A percentile compares a stretch with the other conserved stretches of the same genome.
Evolutionary conservation across 2,797 vertebrate species (phyloP).

Genomic region (Muscicapa comitata): DNA sequence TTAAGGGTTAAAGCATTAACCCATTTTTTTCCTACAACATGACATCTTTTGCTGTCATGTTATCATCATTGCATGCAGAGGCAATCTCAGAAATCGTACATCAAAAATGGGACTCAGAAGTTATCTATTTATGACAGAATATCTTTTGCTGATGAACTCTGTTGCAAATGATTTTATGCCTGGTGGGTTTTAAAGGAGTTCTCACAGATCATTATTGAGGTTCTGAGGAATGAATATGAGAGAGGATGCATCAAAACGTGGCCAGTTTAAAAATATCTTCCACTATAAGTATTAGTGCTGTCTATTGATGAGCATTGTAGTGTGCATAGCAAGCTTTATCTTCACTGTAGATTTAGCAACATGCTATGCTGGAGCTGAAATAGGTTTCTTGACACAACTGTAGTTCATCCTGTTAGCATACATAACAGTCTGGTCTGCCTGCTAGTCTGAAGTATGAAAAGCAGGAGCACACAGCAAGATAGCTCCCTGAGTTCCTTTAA

Average conservation of each 20-base stretch:
- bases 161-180: constrained; percentile 35
- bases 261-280: not conserved
- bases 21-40: not conserved
- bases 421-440: not conserved
- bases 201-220: not conserved
- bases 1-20: not conserved
- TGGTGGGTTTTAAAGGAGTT: constrained; percentile 14
- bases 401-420: not conserved
- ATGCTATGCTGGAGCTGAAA: not conserved
- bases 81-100: not conserved
- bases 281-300: not conserved
- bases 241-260: not conserved
- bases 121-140: constrained; percentile 16
- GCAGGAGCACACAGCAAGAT: not conserved
- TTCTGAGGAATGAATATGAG: not conserved
- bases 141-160: not conserved
- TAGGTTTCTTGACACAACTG: not conserved
- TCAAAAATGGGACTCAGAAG: not conserved
- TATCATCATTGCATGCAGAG: not conserved
- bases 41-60: not conserved
- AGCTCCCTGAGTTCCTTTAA: not conserved
- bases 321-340: not conserved
- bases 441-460: not conserved
- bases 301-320: not conserved
- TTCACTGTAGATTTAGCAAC: not conserved